Evolutionary conservation across 1,140 invertebrate genomes (phyloP).

Genomic region (Drosophila hydei): DNA sequence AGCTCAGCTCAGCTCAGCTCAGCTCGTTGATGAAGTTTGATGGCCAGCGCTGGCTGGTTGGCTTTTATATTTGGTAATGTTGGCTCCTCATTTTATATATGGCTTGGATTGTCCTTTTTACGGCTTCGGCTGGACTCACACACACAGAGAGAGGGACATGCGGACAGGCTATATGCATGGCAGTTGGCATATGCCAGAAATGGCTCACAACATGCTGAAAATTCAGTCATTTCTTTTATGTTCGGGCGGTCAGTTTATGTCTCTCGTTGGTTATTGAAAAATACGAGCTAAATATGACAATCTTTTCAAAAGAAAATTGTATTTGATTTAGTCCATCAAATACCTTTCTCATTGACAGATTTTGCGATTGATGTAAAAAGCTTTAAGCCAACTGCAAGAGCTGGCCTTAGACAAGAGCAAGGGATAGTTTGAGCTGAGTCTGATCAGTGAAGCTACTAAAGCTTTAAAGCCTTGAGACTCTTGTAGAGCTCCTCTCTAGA

Average conservation of each 20-base stretch:
- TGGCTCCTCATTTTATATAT: constrained; percentile 43
- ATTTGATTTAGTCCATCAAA: not conserved
- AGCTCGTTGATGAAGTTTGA: constrained; percentile 78
- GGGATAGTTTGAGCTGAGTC: too few relatives aligned
- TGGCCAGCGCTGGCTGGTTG: constrained; percentile 60
- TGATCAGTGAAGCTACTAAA: too few relatives aligned
- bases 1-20: constrained; percentile 21
- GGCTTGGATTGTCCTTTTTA: constrained; percentile 55
- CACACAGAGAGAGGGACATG: not conserved
- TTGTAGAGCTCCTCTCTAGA: too few relatives aligned
- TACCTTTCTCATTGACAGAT: too few relatives aligned
- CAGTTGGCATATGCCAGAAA: constrained; percentile 65
- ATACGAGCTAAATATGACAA: not conserved
- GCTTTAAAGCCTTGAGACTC: too few relatives aligned
- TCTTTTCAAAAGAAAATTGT: not conserved
- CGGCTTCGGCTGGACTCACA: constrained; percentile 26
- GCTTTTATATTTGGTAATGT: constrained; percentile 59
- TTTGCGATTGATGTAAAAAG: too few relatives aligned
- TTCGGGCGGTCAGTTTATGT: constrained; percentile 41
- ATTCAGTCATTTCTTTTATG: constrained; percentile 55
- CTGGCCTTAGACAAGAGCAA: too few relatives aligned
- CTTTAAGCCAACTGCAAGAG: too few relatives aligned
- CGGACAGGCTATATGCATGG: constrained; percentile 31
- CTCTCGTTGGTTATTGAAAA: constrained; percentile 45
- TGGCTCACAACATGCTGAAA: constrained; percentile 21